phyloP scores from a whole-genome alignment of 2,113 vertebrate genomes.

The Phaethornis superciliosus region DNA sequence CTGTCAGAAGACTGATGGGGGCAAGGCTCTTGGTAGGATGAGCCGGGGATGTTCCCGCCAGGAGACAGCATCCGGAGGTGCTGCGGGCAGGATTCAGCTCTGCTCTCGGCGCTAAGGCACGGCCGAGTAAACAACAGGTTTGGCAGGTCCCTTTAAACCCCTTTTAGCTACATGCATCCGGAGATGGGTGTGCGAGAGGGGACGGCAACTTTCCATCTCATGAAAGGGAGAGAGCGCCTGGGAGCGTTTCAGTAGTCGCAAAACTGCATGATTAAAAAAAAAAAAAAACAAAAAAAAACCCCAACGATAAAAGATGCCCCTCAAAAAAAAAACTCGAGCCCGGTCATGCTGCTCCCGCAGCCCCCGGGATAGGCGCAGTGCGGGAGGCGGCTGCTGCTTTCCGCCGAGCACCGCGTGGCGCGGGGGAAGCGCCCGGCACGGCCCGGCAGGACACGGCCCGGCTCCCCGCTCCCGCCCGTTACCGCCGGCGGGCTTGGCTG shows the following conservation, averaged over 20 bases:
- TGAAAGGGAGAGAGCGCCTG: background rate
- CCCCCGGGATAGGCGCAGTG: background rate
- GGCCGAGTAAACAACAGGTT: background rate
- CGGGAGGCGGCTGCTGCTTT: background rate
- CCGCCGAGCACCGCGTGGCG: background rate
- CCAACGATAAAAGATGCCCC: too few species aligned
- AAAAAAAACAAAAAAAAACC: background rate
- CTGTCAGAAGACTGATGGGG: fast-evolving
- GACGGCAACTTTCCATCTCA: background rate
- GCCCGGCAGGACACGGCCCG: background rate
- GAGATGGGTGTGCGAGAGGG: fast-evolving
- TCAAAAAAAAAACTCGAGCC: background rate
- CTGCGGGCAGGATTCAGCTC: background rate
- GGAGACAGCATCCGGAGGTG: background rate
- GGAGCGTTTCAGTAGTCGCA: background rate
- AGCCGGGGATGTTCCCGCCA: background rate
- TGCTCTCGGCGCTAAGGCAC: background rate
- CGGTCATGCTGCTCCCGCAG: background rate
- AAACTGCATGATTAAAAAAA: background rate
- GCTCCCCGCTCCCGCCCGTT: background rate
- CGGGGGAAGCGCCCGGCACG: background rate
- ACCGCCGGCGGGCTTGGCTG: background rate
- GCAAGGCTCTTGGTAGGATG: background rate
- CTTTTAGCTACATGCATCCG: background rate
- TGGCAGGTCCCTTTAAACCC: slow-evolving; percentile 27